These are phyloP conservation scores for Chiloscyllium punctatum DNA, from an alignment of 2,797 vertebrate genomes.

Conservation along the genomic window DNA sequence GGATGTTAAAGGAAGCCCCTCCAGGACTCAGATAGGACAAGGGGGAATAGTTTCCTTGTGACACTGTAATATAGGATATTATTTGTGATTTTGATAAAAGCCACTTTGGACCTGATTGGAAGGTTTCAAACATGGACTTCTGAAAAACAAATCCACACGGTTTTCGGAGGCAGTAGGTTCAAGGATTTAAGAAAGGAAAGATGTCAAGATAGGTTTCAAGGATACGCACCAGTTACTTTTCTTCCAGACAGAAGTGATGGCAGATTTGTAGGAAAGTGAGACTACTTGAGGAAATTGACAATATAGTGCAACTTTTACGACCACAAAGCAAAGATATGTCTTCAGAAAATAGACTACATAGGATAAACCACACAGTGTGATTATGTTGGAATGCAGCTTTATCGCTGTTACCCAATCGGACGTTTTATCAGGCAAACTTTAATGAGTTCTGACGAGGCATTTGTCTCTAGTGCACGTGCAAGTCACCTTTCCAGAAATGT, in stretches of 20 bases:
- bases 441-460: background rate
- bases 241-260: background rate
- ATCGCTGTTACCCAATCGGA: background rate
- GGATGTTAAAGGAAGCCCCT: no score
- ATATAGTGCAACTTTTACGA: background rate
- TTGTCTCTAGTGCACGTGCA: background rate
- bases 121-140: background rate
- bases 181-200: background rate
- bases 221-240: background rate
- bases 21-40: no score
- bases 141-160: background rate
- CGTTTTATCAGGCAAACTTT: background rate
- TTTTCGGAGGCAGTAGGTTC: background rate
- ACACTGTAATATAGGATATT: no score
- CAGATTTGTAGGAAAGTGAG: background rate
- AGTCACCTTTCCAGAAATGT: background rate
- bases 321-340: background rate
- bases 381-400: background rate
- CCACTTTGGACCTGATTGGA: background rate
- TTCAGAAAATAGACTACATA: background rate
- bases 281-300: background rate
- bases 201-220: background rate
- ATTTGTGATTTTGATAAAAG: no score
- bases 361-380: background rate
- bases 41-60: no score